Evolutionary conservation across 2,113 vertebrate genomes (phyloP), one percentile per base, ranked within the genome.

Genomic region (Campylomormyrus tamandua): DNA sequence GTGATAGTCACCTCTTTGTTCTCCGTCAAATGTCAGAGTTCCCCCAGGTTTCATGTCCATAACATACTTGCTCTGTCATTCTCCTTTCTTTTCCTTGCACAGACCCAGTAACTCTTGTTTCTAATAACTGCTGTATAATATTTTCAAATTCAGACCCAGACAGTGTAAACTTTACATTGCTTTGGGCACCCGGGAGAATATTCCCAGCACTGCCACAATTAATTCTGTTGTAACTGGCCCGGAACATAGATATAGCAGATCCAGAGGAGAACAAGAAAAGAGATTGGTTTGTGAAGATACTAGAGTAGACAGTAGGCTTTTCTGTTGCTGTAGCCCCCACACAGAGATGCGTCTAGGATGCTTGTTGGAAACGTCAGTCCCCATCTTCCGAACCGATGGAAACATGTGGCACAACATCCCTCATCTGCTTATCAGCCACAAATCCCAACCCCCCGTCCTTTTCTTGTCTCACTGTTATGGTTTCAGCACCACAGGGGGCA

Each of bases 21-120:
- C 85, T 87, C 45, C 85, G 56, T 53, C 85, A 87, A 87, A 87
- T 87, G 85, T 87, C 85, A 87, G 24, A 21, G 50, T 53, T 50
- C 85, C 48, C 27, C 15, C 17, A 87, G 85, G 85, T 53, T 42
- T 87, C 53, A 87, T 53, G 85, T 53, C 85, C n/a, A 31, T 87
- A 31, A 31, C 85, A 35, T 39, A 52, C 85, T 87, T 56, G 85
- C 50, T 87, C 50, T 39, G 50, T 87, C 49, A 87, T 87, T 87
- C 50, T 31, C 50, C n/a, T 87, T 52, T 19, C 24, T 3, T 53
- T 87, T 39, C 24, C 31, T 87, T 42, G 13, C 27, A 19, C 7
- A 27, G 17, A 15, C 85, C 21, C 83, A 10, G 21, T 48, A 53
- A 53, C 27, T 31, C 48, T 3, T 87, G 50, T 21, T 4, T 53